Evolutionary conservation across 1,140 invertebrate species (phyloP), one percentile per base, ranked within the genome.

Genomic region (Homalodisca vitripennis): DNA sequence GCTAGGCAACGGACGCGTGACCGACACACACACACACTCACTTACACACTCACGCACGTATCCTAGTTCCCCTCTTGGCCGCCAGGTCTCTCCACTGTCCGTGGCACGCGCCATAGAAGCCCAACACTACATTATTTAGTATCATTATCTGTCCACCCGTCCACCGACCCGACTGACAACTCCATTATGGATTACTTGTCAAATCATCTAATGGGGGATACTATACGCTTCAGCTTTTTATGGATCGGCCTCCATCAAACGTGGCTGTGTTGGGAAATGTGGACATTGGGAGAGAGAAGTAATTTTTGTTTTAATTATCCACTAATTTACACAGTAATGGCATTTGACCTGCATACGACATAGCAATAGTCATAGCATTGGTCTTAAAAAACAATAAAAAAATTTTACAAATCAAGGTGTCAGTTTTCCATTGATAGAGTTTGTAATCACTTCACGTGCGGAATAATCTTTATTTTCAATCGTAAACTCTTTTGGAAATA

Each of bases 191-290:
- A 51, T 51, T 22, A 51, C 3, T 22, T 51, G 48, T 51, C 48
- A 51, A 51, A 51, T 51, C 48, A 51, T n/a, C 48, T 51, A 51
- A 51, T 51, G 48, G 48, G 6, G 17, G 48, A 51, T 51, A 51
- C 2, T 51, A 14, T 14, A 51, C 48, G 3, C 22, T 20, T 20
- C 17, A 3, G 48, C 48, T 3, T 20, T 51, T 51, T 51, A 3
- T 51, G 48, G 48, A 51, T 12, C 2, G 3, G 22, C 48, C n/a
- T 14, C 17, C 48, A 51, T n/a, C 48, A 51, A 51, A 51, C 48
- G 48, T 3, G 48, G 2, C 48, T 51, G 17, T 41, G 34, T 6
- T 10, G 6, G 34, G 17, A 6, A 41, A 10, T 41, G 6, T 41
- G 34, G 34, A 41, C 34, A 17, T 41, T 41, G 6, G 6, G 34